Base-by-base conservation (phyloP, 2,888 invertebrate species). In the Eilema caniola region DNA sequence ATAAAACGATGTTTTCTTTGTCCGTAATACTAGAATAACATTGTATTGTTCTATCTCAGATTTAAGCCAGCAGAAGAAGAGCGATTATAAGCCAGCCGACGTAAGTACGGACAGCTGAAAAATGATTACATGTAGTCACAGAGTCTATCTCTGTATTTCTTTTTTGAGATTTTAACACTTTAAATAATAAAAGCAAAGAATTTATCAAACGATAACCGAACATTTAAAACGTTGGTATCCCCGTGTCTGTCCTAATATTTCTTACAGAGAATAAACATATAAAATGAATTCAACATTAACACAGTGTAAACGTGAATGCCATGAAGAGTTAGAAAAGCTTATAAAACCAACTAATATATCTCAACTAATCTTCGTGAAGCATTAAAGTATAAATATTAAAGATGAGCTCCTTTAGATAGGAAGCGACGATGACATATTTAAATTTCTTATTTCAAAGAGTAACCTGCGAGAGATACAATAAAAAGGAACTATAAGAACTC, bases 361-460 rank as follows among this genome's bases (percentile, higher is more conserved):
- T 82, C 83, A 83, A 84, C 80, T 87, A 86, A 88, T 90, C 87
- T 86, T 85, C 85, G 77, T 82, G 79, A 82, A 74, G 78, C 88
- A 86, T 87, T 88, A 89, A 89, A 86, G 83, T 89, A 89, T 88
- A 89, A 91, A 92, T 91, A 91, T 89, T 89, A 89, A 87, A 86
- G 82, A 80, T 78, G 81, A 86, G 84, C 86, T 90, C 87, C 89
- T 84, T 90, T 86, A 87, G 89, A 91, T 93, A 93, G 94, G 93
- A 95, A 93, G 90, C 88, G 77, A 88, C 87, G 94, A 90, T 92
- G 94, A 94, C 93, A 93, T 85, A 93, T 94, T 93, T 93, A 93
- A 93, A 90, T 90, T 88, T 89, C 87, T 88, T 84, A 85, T 92
- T 90, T 90, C 92, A 92, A 92, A 92, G 92, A 87, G 89, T 86